Evolutionary conservation across 2,888 invertebrate species (phyloP).

Genomic region (Metopia argyrocephala): DNA sequence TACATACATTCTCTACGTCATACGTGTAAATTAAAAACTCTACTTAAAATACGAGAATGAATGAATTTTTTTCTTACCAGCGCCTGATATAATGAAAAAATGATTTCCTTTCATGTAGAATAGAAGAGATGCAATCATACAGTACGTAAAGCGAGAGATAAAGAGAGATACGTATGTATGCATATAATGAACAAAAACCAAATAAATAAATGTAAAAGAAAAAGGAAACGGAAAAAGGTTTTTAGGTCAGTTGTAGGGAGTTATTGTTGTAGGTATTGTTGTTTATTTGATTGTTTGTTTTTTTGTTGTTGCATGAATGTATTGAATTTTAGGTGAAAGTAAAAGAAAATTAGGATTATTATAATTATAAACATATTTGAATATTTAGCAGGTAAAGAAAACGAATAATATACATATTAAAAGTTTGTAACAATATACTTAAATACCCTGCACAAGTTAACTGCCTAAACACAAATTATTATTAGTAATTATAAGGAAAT

Average conservation of each 20-base stretch:
- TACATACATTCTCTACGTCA: slow-evolving; percentile 66
- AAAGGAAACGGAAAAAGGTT: slow-evolving; percentile 22
- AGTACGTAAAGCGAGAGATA: too few relatives aligned
- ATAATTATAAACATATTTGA: slow-evolving; percentile 13
- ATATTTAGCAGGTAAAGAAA: too few relatives aligned
- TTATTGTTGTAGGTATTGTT: slow-evolving; percentile 21
- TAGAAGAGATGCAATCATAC: slow-evolving; percentile 23
- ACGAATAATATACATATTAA: too few relatives aligned
- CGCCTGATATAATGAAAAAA: slow-evolving; percentile 91
- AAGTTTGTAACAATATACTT: too few relatives aligned
- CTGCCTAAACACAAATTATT: too few relatives aligned
- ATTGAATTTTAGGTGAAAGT: slow-evolving; percentile 10
- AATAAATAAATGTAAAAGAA: not conserved
- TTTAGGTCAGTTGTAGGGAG: slow-evolving; percentile 47
- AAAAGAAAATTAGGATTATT: slow-evolving; percentile 9
- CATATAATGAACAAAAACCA: slow-evolving; percentile 15
- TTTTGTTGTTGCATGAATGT: not conserved
- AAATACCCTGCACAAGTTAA: too few relatives aligned
- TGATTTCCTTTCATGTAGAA: slow-evolving; percentile 83
- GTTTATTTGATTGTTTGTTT: slow-evolving; percentile 12
- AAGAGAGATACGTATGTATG: slow-evolving; percentile 4
- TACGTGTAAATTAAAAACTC: slow-evolving; percentile 57
- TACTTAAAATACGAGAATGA: slow-evolving; percentile 66
- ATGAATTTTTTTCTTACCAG: slow-evolving; percentile 82
- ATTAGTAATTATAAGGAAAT: too few relatives aligned